Evolutionary conservation across 1,140 invertebrate species (phyloP).

Genomic region (Sminthurinus signatus): DNA sequence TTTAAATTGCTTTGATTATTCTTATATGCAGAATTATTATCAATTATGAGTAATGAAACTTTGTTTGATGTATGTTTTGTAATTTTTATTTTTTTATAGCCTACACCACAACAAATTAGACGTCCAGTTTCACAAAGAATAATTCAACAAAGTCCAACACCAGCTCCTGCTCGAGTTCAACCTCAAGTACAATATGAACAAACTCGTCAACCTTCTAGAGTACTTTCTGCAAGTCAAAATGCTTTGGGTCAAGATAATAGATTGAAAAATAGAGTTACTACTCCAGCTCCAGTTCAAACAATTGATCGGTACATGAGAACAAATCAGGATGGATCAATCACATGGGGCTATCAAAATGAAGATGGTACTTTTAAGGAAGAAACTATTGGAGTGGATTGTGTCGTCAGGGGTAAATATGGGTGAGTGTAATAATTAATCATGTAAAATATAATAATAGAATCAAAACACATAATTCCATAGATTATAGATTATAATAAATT

Average conservation of each 20-base stretch:
- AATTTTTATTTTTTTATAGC: neutral
- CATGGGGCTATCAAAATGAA: slow-evolving; percentile 79
- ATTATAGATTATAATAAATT: no score
- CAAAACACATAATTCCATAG: no score
- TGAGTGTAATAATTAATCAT: no score
- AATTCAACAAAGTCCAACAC: neutral
- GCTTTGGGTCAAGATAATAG: neutral
- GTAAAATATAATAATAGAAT: no score
- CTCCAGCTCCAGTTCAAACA: slow-evolving; percentile 16
- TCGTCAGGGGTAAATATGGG: slow-evolving; percentile 68
- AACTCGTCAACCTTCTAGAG: slow-evolving; percentile 3
- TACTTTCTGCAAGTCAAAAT: no score
- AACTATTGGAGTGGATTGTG: slow-evolving; percentile 59
- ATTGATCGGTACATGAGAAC: slow-evolving; percentile 59
- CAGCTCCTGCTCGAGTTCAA: neutral
- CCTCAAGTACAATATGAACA: neutral
- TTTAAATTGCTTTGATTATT: no score
- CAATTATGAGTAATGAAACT: no score
- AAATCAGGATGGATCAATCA: slow-evolving; percentile 71
- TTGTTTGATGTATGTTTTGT: no score
- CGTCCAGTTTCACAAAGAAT: slow-evolving; percentile 7
- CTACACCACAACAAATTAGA: slow-evolving; percentile 7
- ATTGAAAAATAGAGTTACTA: no score
- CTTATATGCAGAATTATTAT: no score
- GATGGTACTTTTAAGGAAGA: slow-evolving; percentile 45